Percentiles rank a stretch among this genome's conserved stretches.
Conservation (phyloP, 1,140 invertebrate genomes). For the Atta colombica region DNA sequence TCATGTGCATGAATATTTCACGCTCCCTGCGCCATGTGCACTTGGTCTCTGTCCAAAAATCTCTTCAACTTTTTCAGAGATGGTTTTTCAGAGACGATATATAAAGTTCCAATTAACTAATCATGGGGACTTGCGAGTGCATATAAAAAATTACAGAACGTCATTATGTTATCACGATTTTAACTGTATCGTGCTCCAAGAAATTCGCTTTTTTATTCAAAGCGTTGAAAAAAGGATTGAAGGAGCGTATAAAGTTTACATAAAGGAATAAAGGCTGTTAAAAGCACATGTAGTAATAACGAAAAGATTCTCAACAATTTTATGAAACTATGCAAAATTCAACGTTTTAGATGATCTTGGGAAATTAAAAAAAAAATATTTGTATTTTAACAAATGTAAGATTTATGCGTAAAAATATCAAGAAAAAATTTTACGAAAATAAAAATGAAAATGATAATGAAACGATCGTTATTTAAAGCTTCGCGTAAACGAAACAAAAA, state of each 20-base stretch:
- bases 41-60: slow-evolving; percentile 47
- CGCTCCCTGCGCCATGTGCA: neutral
- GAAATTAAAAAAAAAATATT: neutral
- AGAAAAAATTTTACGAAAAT: neutral
- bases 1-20: slow-evolving; percentile 56
- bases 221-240: neutral
- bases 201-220: slow-evolving; percentile 8
- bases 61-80: slow-evolving; percentile 15
- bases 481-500: neutral
- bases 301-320: neutral
- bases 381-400: neutral
- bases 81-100: neutral
- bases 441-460: too few relatives aligned
- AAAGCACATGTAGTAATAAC: neutral
- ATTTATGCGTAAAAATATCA: neutral
- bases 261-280: neutral
- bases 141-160: neutral
- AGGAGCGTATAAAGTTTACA: neutral
- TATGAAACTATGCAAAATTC: neutral
- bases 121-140: too few relatives aligned
- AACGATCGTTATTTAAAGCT: neutral
- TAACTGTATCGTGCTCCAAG: neutral
- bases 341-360: neutral
- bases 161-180: neutral
- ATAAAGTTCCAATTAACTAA: slow-evolving; percentile 11